These are phyloP conservation scores for Chloropsis cyanopogon DNA, from an alignment of 2,113 vertebrate species.

Conservation along the genomic window DNA sequence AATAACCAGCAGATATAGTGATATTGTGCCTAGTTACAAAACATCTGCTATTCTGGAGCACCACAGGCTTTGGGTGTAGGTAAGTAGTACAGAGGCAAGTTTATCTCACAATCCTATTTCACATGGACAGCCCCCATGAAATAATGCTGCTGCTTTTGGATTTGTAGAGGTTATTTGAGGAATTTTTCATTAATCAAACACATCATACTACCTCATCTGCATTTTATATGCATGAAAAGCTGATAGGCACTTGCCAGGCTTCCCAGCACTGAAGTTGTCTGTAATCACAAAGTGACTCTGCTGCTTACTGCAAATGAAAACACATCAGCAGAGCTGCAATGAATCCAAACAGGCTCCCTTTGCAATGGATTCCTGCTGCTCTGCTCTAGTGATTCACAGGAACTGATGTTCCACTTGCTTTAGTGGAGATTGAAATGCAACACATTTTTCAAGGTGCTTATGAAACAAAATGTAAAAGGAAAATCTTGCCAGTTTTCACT, in stretches of 20 bases:
- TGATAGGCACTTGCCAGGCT: not conserved
- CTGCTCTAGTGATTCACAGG: not conserved
- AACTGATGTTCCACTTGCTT: not conserved
- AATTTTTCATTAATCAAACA: not conserved
- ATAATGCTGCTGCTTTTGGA: not conserved
- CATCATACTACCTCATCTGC: not conserved
- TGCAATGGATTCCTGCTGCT: conserved; percentile 27
- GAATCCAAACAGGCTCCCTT: conserved; percentile 15
- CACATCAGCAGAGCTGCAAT: conserved; percentile 22
- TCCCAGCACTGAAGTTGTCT: not conserved
- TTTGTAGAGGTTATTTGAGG: not conserved
- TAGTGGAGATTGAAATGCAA: not conserved
- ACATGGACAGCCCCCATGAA: not conserved
- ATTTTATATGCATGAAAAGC: not conserved
- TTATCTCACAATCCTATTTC: not conserved
- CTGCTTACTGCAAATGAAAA: conserved; percentile 30
- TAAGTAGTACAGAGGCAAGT: not conserved
- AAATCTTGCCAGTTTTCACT: not conserved
- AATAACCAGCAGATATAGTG: not conserved
- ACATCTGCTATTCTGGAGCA: not conserved
- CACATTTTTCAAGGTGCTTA: conserved; percentile 10
- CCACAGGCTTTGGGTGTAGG: not conserved
- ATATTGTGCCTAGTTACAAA: not conserved
- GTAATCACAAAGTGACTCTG: not conserved
- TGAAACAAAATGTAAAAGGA: not conserved